Evolutionary conservation across 1,140 invertebrate genomes (phyloP), one percentile per base, ranked within the genome.

Genomic region (Lethrus apterus): DNA sequence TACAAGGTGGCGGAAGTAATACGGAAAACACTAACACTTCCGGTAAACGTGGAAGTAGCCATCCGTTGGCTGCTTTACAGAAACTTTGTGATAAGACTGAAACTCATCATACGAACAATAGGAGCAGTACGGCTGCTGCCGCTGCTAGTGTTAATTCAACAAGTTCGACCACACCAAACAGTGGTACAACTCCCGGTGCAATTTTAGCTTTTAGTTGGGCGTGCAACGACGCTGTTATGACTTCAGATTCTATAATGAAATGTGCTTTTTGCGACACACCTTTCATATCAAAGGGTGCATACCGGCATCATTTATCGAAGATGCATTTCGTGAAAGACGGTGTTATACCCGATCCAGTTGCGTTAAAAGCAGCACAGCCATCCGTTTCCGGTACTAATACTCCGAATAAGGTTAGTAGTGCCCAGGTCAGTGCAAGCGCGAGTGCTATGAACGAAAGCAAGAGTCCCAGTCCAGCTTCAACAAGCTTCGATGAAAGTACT

Each of bases 291-390:
- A 96, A 96, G 69, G 93, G 93, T 20, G 92, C 93, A 1, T 98
- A 96, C 69, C 80, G 93, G 55, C 93, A 96, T 68, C 93, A 98
- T 62, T 70, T 97, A 46, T 93, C 91, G 38, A 94, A 96, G 64
- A 93, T 94, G 83, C 93, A 97, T 69, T 91, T 96, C 60, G 88
- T 95, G 18, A 96, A 95, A 65, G 92, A 95, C 56, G 87, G 86
- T 8, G 83, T 86, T 13, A 79, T 84, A 50, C 83, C 83, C 2
- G 85, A 83, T 57, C 79, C 81, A 0, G 68, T 84, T 14, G 73
- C 74, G 1, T 70, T 80, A 40, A 79, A 77, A 5, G 70, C 72
- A 5, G 71, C 73, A 2, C 70, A 74, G 11, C 75, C 76, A 50
- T 68, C 74, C 42, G 69, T 76, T 0, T 65, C 70, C 9, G 70